These are phyloP conservation scores for Drosophila lacteicornis DNA, from an alignment of 1,140 invertebrate genomes.

Conservation along the genomic window DNA sequence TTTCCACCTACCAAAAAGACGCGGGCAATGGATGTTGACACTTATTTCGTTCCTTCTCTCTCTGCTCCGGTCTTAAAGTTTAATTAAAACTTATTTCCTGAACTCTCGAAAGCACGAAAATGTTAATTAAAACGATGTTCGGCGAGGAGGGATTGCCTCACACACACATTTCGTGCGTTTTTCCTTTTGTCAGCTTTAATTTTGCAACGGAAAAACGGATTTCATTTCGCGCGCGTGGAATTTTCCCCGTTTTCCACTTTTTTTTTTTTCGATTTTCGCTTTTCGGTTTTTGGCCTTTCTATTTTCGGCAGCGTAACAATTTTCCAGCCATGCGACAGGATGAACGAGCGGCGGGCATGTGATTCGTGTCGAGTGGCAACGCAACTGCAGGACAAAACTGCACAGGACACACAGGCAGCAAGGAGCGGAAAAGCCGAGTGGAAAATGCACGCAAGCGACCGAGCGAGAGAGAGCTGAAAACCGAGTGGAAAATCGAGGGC, in stretches of 20 bases:
- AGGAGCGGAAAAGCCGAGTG: slow-evolving; percentile 31
- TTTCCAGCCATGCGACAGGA: slow-evolving; percentile 59
- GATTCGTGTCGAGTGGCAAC: slow-evolving; percentile 55
- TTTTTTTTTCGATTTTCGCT: not conserved
- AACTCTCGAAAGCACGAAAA: slow-evolving; percentile 49
- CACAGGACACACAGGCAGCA: slow-evolving; percentile 41
- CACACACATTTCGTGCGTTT: slow-evolving; percentile 12
- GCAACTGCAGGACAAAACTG: slow-evolving; percentile 61
- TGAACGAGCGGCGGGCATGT: slow-evolving; percentile 72
- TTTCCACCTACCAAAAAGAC: slow-evolving; percentile 47
- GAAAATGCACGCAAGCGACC: slow-evolving; percentile 22
- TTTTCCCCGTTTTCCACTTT: slow-evolving; percentile 4
- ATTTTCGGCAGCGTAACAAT: slow-evolving; percentile 20
- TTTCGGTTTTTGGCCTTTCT: slow-evolving; percentile 10
- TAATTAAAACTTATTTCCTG: slow-evolving; percentile 67
- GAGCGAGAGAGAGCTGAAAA: not conserved
- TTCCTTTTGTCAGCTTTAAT: slow-evolving; percentile 31
- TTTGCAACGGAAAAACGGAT: slow-evolving; percentile 38
- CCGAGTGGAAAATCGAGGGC: slow-evolving; percentile 10
- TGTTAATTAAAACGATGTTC: slow-evolving; percentile 70
- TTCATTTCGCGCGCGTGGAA: slow-evolving; percentile 36
- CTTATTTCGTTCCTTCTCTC: slow-evolving; percentile 1
- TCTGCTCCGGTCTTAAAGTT: slow-evolving; percentile 41
- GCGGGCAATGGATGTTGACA: slow-evolving; percentile 12
- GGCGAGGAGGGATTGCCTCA: slow-evolving; percentile 6